Conservation (phyloP, 2,888 invertebrate genomes). For the Alviniconcha strummeri region DNA sequence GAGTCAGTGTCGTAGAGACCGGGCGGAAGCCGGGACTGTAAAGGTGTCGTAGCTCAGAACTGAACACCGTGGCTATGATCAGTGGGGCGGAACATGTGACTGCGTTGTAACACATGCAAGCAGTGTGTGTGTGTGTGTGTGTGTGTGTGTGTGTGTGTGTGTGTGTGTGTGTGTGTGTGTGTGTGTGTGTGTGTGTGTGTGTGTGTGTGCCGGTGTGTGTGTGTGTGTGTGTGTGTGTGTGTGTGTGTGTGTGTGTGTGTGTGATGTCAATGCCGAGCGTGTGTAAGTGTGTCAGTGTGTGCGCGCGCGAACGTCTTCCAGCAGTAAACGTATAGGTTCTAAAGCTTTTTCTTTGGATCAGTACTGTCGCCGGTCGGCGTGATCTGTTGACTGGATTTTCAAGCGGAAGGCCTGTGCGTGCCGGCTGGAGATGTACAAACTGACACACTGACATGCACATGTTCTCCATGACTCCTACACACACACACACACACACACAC, state of each 20-base stretch:
- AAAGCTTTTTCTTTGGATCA: background rate
- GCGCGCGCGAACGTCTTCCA: background rate
- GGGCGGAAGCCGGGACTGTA: too few relatives aligned
- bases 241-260: background rate
- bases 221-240: background rate
- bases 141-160: too few relatives aligned
- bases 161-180: background rate
- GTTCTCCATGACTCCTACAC: too few relatives aligned
- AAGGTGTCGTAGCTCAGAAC: too few relatives aligned
- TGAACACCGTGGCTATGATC: too few relatives aligned
- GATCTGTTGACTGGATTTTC: too few relatives aligned
- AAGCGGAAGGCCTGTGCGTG: too few relatives aligned
- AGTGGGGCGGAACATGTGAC: too few relatives aligned
- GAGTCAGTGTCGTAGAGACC: too few relatives aligned
- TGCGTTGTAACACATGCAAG: background rate
- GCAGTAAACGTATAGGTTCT: background rate
- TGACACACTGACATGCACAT: too few relatives aligned
- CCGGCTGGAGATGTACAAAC: too few relatives aligned
- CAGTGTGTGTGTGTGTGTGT: background rate
- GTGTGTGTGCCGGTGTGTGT: constrained; percentile 5
- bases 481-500: too few relatives aligned
- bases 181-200: background rate
- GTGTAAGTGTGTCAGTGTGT: background rate
- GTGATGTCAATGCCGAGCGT: background rate
- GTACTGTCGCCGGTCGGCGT: background rate